Evolutionary conservation across 2,797 vertebrate genomes (phyloP).

Genomic region (Novumbra hubbsi): DNA sequence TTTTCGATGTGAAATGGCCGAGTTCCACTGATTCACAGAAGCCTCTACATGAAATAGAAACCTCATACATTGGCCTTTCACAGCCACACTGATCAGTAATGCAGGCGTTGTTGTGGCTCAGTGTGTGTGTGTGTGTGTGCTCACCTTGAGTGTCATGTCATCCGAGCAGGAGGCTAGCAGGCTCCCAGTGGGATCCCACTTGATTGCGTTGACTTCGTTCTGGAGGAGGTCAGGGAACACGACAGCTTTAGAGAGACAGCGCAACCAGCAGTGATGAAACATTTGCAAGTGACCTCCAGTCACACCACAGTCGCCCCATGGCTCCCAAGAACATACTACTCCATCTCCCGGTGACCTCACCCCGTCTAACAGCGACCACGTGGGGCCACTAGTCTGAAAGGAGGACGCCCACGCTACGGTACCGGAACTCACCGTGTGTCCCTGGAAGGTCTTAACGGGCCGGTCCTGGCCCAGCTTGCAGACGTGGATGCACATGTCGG

Average conservation of each 20-base stretch:
- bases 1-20: no score
- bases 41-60: neutral
- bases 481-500: slow-evolving; percentile 99
- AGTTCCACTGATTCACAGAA: no score
- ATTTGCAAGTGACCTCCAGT: no score
- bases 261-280: neutral
- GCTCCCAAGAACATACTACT: no score
- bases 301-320: no score
- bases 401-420: no score
- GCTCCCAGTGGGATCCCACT: slow-evolving; percentile 98
- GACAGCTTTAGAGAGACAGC: neutral
- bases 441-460: slow-evolving; percentile 99
- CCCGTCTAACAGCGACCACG: no score
- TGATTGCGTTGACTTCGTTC: slow-evolving; percentile 99
- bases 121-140: slow-evolving; percentile 6
- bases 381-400: no score
- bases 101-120: no score
- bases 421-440: slow-evolving; percentile 86
- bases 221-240: slow-evolving; percentile 47
- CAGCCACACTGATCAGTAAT: no score
- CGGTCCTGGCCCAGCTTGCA: slow-evolving; percentile 97
- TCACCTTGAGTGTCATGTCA: slow-evolving; percentile 98
- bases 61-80: neutral
- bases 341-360: no score
- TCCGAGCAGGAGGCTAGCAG: slow-evolving; percentile 98